Conservation (phyloP, 2,797 vertebrate species). For the Hippopotamyrus pictus region DNA sequence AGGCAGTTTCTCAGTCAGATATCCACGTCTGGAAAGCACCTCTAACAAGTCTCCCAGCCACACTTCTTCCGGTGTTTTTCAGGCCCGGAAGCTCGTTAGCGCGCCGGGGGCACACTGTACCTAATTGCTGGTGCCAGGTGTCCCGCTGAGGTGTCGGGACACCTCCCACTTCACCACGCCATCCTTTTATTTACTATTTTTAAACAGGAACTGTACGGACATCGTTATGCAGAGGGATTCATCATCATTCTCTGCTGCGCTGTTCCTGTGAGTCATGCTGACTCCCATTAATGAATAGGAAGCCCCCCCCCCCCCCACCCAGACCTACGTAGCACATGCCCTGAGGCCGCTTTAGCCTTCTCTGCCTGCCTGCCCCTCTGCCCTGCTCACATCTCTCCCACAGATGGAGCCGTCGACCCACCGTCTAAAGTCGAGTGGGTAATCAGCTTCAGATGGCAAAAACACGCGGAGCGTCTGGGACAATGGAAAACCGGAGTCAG, state of each 20-base stretch:
- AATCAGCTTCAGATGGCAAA: neutral
- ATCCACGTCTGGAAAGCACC: neutral
- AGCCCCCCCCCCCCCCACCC: neutral
- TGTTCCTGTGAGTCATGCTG: neutral
- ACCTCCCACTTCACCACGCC: neutral
- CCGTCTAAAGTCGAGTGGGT: neutral
- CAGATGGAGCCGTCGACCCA: neutral
- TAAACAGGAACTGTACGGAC: neutral
- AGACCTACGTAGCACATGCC: neutral
- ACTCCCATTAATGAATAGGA: neutral
- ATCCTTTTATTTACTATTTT: neutral
- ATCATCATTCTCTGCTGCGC: neutral
- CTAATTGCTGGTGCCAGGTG: neutral
- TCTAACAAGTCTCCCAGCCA: neutral
- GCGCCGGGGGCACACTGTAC: neutral
- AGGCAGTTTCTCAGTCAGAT: neutral
- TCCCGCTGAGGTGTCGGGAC: neutral
- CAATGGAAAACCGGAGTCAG: neutral
- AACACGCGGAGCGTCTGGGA: neutral
- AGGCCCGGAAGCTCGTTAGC: neutral
- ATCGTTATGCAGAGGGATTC: neutral
- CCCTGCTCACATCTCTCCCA: neutral
- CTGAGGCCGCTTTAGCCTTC: neutral
- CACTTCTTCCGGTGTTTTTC: neutral
- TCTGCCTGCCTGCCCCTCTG: neutral